Evolutionary conservation across 2,888 invertebrate species (phyloP), one percentile per base, ranked within the genome.

Genomic region (Antheraea yamamai): DNA sequence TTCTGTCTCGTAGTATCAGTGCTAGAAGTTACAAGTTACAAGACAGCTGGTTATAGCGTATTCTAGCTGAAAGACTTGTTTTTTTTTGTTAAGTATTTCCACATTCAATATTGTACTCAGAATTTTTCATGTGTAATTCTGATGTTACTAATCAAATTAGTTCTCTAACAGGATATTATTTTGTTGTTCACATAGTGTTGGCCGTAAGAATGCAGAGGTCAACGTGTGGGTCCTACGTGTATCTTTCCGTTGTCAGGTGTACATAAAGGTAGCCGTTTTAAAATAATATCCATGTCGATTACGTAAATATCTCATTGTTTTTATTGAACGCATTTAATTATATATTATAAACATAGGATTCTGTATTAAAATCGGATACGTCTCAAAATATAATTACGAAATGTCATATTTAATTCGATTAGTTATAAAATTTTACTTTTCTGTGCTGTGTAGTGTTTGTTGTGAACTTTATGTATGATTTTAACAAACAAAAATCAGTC

Each of bases 131-230:
- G 18, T 18, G 18, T 52, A 52, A 14, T 52, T 52, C 16, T 52
- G 52, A 52, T 10, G 64, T 8, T 58, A 58, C 58, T 23, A 64
- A 58, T 8, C 2, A 64, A 26, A 26, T 26, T 64, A 64, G 23
- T 76, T 75, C 76, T 80, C 84, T 91, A 91, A 90, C 82, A 78
- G 79, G 78, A 79, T 75, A 77, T 80, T 73, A 66, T 82, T 91
- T 91, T 92, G 85, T 91, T 83, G 92, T 90, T 89, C 88, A 88
- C 91, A 84, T 87, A 94, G 94, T 93, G 93, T 84, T 92, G 93
- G 93, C 94, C 94, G 92, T 92, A 87, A 82, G 76, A 76, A 74
- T 75, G 76, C 74, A 72, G 71, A 74, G 75, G 77, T 64, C 75
- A 73, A 55, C 64, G 78, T 68, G 23, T 55, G 47, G 70, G 30